Percentiles rank a stretch among this genome's conserved stretches.
phyloP scores from a whole-genome alignment of 2,888 invertebrate genomes.

The Eucera pruinosa region DNA sequence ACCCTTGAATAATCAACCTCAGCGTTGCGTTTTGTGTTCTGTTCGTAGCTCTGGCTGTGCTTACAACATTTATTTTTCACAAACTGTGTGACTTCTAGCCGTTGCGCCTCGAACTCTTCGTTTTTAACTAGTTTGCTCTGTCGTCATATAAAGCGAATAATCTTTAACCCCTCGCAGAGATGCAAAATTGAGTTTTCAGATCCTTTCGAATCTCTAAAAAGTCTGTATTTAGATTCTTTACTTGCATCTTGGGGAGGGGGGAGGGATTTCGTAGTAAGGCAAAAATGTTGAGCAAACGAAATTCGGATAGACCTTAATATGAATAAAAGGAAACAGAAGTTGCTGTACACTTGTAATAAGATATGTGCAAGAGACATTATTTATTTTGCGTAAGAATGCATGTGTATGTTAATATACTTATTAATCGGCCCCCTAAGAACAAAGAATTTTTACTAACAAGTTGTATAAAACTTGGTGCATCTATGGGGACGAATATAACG shows the following conservation, averaged over 20 bases:
- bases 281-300: constrained; percentile 13
- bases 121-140: constrained; percentile 69
- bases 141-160: not conserved
- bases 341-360: constrained; percentile 25
- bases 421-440: constrained; percentile 11
- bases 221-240: too few relatives aligned
- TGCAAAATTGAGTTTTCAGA: not conserved
- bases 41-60: constrained; percentile 58
- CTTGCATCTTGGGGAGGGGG: too few relatives aligned
- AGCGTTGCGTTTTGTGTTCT: constrained; percentile 54
- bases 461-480: too few relatives aligned
- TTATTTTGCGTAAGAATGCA: constrained; percentile 57
- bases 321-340: not conserved
- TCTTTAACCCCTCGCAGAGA: not conserved
- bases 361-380: constrained; percentile 46
- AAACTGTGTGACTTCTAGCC: not conserved
- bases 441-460: not conserved
- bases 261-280: not conserved
- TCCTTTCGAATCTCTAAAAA: not conserved
- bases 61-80: constrained; percentile 51
- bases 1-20: not conserved
- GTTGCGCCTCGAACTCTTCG: constrained; percentile 68
- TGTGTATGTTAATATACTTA: constrained; percentile 38
- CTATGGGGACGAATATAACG: not conserved
- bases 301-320: constrained; percentile 5